Evolutionary conservation across 1,140 invertebrate species (phyloP).

Genomic region (Wasmannia auropunctata): DNA sequence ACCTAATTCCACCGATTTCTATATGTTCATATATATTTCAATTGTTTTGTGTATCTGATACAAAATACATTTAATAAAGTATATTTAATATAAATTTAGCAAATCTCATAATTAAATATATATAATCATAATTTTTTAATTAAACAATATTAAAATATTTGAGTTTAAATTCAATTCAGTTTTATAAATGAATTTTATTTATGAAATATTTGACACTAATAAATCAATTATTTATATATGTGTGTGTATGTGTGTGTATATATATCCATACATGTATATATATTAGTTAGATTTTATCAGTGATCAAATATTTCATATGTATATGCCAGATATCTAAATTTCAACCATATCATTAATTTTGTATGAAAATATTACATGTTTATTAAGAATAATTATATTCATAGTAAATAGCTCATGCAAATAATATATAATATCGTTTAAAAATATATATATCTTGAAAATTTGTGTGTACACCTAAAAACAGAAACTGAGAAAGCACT

Average conservation of each 20-base stretch:
- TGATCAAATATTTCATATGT: too few relatives aligned
- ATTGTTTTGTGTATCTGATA: constrained; percentile 14
- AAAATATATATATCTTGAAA: constrained; percentile 7
- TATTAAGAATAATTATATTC: constrained; percentile 14
- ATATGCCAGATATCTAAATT: constrained; percentile 8
- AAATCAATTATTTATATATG: too few relatives aligned
- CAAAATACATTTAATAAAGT: background rate
- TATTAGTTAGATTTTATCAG: too few relatives aligned
- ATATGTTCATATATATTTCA: constrained; percentile 41
- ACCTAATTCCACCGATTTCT: too few relatives aligned
- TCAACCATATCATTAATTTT: constrained; percentile 3
- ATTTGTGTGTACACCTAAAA: constrained; percentile 22
- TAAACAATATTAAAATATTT: background rate
- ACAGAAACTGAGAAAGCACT: background rate
- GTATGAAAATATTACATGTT: constrained; percentile 4
- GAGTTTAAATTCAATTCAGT: background rate
- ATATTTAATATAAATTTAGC: constrained; percentile 28
- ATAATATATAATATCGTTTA: background rate
- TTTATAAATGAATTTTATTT: background rate
- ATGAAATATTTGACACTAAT: background rate
- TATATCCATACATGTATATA: too few relatives aligned
- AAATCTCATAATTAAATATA: background rate
- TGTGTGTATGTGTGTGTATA: too few relatives aligned
- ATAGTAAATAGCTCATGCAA: background rate
- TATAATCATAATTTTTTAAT: too few relatives aligned